Conservation (phyloP, 2,113 vertebrate genomes). For the Gopherus flavomarginatus region DNA sequence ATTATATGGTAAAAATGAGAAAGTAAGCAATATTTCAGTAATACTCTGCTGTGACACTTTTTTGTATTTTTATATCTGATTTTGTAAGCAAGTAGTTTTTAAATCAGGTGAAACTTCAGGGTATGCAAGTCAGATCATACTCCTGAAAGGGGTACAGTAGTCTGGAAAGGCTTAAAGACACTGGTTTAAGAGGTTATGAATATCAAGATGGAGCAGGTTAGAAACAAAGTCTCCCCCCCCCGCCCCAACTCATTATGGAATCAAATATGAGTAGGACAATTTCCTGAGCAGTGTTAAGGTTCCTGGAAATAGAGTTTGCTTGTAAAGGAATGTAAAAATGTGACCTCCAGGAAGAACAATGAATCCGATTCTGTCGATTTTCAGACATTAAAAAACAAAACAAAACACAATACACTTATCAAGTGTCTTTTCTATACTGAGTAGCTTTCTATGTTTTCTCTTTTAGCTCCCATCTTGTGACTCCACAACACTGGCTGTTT, state of each 20-base stretch:
- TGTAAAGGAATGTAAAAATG: background rate
- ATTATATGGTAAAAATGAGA: too few species aligned
- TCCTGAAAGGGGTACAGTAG: too few species aligned
- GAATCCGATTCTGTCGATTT: background rate
- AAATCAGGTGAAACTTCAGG: too few species aligned
- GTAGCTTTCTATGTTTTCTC: background rate
- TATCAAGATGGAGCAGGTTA: background rate
- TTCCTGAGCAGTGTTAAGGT: background rate
- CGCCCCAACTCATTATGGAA: background rate
- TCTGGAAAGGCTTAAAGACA: too few species aligned
- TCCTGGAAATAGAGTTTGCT: background rate
- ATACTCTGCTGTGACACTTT: too few species aligned
- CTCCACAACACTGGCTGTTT: background rate
- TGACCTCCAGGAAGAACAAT: background rate
- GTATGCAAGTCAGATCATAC: too few species aligned
- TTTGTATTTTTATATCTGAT: too few species aligned
- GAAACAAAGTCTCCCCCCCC: background rate
- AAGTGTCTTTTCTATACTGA: background rate
- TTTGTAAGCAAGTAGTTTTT: too few species aligned
- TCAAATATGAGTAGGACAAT: background rate
- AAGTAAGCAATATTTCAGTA: too few species aligned
- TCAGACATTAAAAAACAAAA: background rate
- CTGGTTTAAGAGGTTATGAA: background rate
- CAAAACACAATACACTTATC: too few species aligned
- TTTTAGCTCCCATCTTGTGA: background rate